Conservation (phyloP, 2,113 vertebrate genomes). For the Tachysurus vachellii region DNA sequence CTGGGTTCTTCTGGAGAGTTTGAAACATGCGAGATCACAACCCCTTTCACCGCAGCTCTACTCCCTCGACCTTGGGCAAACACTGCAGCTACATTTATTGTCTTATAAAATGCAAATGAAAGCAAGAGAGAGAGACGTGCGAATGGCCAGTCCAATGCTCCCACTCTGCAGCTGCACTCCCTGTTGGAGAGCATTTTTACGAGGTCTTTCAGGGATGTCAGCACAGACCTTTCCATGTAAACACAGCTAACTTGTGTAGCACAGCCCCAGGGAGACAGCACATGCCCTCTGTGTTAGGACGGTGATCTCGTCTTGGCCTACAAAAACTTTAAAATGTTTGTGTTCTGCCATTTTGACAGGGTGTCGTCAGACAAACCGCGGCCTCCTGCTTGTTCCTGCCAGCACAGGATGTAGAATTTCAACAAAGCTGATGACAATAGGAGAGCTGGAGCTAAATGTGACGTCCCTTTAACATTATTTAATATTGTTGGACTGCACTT, state of each 20-base stretch:
- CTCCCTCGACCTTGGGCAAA: constrained; percentile 47
- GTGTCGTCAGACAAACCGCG: constrained; percentile 33
- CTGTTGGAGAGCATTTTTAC: constrained; percentile 43
- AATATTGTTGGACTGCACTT: not conserved
- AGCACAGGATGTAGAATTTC: constrained; percentile 38
- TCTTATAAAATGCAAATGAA: constrained; percentile 56
- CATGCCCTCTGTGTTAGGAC: constrained; percentile 40
- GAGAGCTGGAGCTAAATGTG: not conserved
- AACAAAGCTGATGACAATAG: constrained; percentile 32
- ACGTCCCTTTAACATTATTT: constrained; percentile 25
- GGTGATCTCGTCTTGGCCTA: constrained; percentile 37
- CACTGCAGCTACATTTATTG: constrained; percentile 51
- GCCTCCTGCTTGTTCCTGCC: constrained; percentile 31
- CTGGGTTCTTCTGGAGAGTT: constrained; percentile 23
- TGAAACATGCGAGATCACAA: constrained; percentile 37
- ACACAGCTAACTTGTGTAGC: constrained; percentile 39
- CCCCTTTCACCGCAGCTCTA: constrained; percentile 37
- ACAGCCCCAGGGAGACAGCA: constrained; percentile 36
- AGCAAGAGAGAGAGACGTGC: constrained; percentile 51
- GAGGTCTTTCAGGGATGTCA: constrained; percentile 49
- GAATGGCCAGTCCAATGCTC: constrained; percentile 40
- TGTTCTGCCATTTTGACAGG: constrained; percentile 41
- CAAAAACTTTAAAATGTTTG: constrained; percentile 44
- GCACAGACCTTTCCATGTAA: constrained; percentile 44
- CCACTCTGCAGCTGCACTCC: constrained; percentile 42